Percentiles rank a stretch among this genome's conserved stretches.
These are phyloP conservation scores for Anticlea derivata DNA, from an alignment of 2,888 invertebrate genomes.

Conservation along the genomic window DNA sequence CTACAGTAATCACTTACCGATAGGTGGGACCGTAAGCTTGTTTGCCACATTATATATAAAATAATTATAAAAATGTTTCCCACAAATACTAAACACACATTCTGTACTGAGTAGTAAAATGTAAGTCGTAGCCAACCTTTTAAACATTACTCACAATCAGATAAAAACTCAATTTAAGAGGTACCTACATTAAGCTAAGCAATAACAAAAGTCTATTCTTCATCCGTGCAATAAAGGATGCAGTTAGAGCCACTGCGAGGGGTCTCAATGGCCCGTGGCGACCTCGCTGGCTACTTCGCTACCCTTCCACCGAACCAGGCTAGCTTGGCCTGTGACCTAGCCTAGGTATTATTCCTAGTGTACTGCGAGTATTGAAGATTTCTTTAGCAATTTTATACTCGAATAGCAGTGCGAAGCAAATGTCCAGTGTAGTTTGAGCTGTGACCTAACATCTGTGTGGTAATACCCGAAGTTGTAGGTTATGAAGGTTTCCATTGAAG, in stretches of 20 bases:
- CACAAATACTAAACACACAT: too few relatives aligned
- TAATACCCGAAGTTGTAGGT: too few relatives aligned
- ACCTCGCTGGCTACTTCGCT: constrained; percentile 50
- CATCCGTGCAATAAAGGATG: constrained; percentile 68
- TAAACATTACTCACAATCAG: constrained; percentile 29
- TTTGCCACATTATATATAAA: too few relatives aligned
- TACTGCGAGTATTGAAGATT: neutral
- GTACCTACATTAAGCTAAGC: constrained; percentile 36
- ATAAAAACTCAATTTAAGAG: constrained; percentile 35
- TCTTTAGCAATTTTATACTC: constrained; percentile 2
- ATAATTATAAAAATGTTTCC: too few relatives aligned
- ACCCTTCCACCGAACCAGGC: constrained; percentile 42
- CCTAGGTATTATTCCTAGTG: constrained; percentile 16
- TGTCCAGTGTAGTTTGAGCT: neutral
- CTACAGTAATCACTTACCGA: too few relatives aligned
- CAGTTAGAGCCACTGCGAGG: constrained; percentile 68
- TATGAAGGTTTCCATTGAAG: too few relatives aligned
- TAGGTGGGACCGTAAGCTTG: too few relatives aligned
- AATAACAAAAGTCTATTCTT: constrained; percentile 35
- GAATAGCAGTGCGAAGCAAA: neutral
- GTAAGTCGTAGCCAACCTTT: constrained; percentile 5
- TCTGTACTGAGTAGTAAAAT: too few relatives aligned
- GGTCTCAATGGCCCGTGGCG: constrained; percentile 78
- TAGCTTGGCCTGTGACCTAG: constrained; percentile 40
- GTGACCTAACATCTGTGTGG: neutral